Base-by-base conservation (phyloP, 1,140 invertebrate species). In the Galleria mellonella region DNA sequence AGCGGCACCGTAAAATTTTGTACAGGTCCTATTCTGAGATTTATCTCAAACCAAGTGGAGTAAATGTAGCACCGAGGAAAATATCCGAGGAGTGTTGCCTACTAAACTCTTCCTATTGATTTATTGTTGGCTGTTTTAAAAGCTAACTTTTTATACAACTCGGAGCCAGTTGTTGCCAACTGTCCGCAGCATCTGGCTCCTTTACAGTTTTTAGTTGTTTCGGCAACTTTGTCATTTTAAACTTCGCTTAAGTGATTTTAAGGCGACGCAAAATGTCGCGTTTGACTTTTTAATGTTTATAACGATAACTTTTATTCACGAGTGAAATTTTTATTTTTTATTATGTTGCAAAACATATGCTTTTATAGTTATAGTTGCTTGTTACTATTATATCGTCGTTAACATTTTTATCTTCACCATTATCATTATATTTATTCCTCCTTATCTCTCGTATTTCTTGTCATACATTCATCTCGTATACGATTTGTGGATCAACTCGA, bases 111-210 rank as follows among this genome's bases (percentile, higher is more conserved):
- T 44, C 62, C 64, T 73, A 79, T 83, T 83, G 79, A 83, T 83
- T 79, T 81, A 83, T 72, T 62, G 56, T 68, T 39, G 44, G 46
- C 56, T 30, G 63, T 73, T 79, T 79, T 75, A 79, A 78, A 73
- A 77, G 70, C 59, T 61, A 77, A 78, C 71, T 79, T 83, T 83
- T 75, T 81, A 75, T 69, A 72, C 63, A 71, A 61, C 70, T 62
- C 65, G 65, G 62, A 58, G 50, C 23, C 72, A 72, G 69, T 79
- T 83, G 79, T 81, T 83, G 54, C 66, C 68, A 79, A 83, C 71
- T 81, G 79, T 81, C 72, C 69, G 66, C 64, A 65, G 59, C 76
- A 83, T 79, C 76, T 83, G 79, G 69, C 62, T 65, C 70, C 74
- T 77, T 73, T 54, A 53, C 62, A 67, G 61, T 75, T 77, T 77